Conservation (phyloP, 2,888 invertebrate species). For the Leptinotarsa rubiginosa region DNA sequence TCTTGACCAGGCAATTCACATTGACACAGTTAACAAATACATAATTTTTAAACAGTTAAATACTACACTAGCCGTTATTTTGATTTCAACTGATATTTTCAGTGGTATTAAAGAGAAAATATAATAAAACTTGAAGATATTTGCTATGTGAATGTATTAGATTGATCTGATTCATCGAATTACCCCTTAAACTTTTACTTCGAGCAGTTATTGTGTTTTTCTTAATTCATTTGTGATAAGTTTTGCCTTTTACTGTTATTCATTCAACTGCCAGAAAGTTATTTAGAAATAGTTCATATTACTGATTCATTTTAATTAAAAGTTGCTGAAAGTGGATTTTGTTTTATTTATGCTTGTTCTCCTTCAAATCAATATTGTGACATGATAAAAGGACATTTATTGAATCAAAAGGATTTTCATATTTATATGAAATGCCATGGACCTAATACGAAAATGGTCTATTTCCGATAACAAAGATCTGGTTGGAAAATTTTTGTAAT, state of each 20-base stretch:
- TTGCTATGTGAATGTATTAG: not conserved
- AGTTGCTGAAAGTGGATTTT: not conserved
- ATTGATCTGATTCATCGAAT: not conserved
- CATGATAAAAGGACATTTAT: too few relatives aligned
- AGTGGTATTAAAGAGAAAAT: not conserved
- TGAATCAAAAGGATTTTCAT: too few relatives aligned
- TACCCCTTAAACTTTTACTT: not conserved
- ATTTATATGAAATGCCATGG: too few relatives aligned
- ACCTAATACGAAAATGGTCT: too few relatives aligned
- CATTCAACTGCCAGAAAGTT: not conserved
- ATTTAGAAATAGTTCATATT: not conserved
- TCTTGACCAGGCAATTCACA: too few relatives aligned
- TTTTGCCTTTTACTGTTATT: not conserved
- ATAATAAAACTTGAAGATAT: not conserved
- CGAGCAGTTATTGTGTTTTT: not conserved
- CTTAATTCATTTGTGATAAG: not conserved
- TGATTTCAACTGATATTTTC: conserved; percentile 1
- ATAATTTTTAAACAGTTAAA: too few relatives aligned
- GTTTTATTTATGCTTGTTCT: not conserved
- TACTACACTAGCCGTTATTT: not conserved
- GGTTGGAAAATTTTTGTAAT: too few relatives aligned
- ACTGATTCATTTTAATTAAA: conserved; percentile 12
- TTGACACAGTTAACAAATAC: too few relatives aligned
- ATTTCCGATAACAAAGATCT: too few relatives aligned
- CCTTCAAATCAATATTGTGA: not conserved